Percentiles rank a stretch among this genome's conserved stretches.
These are phyloP conservation scores for Slavum lentiscoides DNA, from an alignment of 2,888 invertebrate species.

Conservation along the genomic window DNA sequence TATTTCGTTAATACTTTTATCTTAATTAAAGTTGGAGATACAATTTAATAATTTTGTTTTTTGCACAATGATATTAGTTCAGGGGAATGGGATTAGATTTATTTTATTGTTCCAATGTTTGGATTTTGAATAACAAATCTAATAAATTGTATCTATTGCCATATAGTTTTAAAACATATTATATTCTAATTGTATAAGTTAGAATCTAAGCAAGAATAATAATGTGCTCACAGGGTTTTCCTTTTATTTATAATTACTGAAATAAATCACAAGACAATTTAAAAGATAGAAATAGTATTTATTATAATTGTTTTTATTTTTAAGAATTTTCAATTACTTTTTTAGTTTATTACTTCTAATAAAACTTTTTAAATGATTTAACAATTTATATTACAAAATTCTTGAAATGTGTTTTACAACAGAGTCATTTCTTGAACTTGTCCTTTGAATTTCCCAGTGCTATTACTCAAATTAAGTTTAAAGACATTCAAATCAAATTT, in stretches of 20 bases:
- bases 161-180: conserved; percentile 23
- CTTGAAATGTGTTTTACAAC: neutral
- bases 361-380: neutral
- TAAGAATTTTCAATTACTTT: neutral
- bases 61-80: conserved; percentile 19
- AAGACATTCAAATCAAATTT: conserved; percentile 22
- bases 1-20: conserved; percentile 42
- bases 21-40: conserved; percentile 6
- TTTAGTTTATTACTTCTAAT: neutral
- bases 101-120: conserved; percentile 36
- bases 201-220: conserved; percentile 1
- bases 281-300: conserved; percentile 3
- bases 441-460: conserved; percentile 24
- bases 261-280: conserved; percentile 8
- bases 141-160: conserved; percentile 37
- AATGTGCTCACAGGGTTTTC: conserved; percentile 38
- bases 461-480: neutral
- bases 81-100: conserved; percentile 41
- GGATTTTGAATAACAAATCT: conserved; percentile 26
- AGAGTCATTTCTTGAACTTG: neutral
- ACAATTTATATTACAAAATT: neutral
- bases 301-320: neutral
- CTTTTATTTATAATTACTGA: conserved; percentile 21
- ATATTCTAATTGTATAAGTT: conserved; percentile 16
- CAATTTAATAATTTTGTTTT: conserved; percentile 31